A percentile compares a stretch with the other conserved stretches of the same genome.
These are phyloP conservation scores for Mythimna impura DNA, from an alignment of 2,888 invertebrate genomes.

Conservation along the genomic window DNA sequence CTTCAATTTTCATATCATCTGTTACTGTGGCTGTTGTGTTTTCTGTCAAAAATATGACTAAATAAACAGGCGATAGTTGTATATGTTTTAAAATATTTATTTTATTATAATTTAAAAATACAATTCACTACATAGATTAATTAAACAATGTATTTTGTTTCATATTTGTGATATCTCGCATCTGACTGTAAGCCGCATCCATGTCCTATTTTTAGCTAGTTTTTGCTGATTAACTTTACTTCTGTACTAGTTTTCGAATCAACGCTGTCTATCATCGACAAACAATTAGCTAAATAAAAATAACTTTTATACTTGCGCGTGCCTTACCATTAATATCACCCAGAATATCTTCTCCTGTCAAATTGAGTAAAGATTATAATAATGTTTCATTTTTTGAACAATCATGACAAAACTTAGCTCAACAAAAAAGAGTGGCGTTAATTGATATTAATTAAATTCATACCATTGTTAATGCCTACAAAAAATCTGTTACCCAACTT, in stretches of 20 bases:
- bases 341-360: neutral
- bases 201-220: neutral
- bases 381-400: neutral
- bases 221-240: no score
- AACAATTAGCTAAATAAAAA: no score
- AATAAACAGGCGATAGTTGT: neutral
- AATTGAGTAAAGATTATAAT: neutral
- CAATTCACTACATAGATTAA: neutral
- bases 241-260: neutral
- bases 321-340: neutral
- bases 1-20: neutral
- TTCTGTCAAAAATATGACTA: constrained; percentile 26
- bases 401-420: neutral
- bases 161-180: neutral
- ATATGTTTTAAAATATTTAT: neutral
- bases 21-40: neutral
- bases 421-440: no score
- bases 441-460: neutral
- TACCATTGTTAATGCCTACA: neutral
- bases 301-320: neutral
- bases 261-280: neutral
- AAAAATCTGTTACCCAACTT: neutral
- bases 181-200: neutral
- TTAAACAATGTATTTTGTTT: neutral
- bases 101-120: neutral